Base-by-base conservation (phyloP, 1,140 invertebrate genomes). In the Caenorhabditis tropicalis region DNA sequence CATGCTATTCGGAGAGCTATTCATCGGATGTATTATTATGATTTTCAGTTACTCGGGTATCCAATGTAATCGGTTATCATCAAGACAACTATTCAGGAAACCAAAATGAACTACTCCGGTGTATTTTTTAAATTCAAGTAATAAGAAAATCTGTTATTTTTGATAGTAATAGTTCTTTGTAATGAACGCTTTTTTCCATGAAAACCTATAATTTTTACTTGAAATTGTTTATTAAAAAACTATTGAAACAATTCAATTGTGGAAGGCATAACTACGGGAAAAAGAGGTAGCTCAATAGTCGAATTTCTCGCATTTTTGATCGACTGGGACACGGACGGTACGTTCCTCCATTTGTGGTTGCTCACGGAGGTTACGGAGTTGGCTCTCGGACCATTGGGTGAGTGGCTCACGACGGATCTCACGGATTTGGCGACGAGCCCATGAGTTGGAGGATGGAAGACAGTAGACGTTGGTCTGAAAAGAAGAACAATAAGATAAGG, bases 361-460 rank as follows among this genome's bases (percentile, higher is more conserved):
- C 10, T 70, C 60, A 36, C 60, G 60, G 0, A 70, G 29, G 33
- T 70, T 39, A 9, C 24, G 31, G 60, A 70, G 60, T 9, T 36
- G n/a, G 12, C 21, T 9, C 33, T 33, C 60, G 21, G 60, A 36
- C 60, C 60, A 70, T 36, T 70, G 12, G 60, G 31, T 10, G 60
- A 70, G 60, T 70, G 60, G 60, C 60, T 70, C 60, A 70, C 33
- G 29, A 27, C 60, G 60, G 31, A 70, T 70, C 19, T 70, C 60
- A 36, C 60, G 60, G 10, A 70, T 36, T 70, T 70, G 60, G 31
- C 60, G 60, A 16, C 60, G 60, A 70, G 60, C 60, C 60, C 60
- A 70, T 36, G 60, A 70, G 60, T 70, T 70, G 60, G 60, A 70
- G 60, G 60, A 70, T 70, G 60, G 60, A 36, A 70, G 60, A 19